Conservation (phyloP, 2,888 invertebrate genomes). For the Drosophila eohydei region DNA sequence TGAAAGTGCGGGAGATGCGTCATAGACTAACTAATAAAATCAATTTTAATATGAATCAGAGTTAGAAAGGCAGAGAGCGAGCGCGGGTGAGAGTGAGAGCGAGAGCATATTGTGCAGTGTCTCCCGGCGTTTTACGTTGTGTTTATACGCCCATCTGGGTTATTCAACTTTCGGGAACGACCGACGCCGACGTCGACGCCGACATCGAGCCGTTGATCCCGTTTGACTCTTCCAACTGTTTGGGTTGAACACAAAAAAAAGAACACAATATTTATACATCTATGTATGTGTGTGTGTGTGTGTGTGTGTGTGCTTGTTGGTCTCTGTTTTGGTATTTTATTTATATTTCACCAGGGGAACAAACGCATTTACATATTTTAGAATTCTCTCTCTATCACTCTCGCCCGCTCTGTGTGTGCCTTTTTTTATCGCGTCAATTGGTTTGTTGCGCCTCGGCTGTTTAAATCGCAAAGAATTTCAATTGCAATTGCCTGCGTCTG, state of each 20-base stretch:
- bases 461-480: constrained; percentile 61
- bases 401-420: neutral
- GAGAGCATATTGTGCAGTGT: constrained; percentile 29
- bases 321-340: constrained; percentile 52
- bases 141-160: constrained; percentile 78
- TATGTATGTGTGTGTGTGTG: constrained; percentile 14
- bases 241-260: constrained; percentile 42
- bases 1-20: neutral
- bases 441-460: constrained; percentile 24
- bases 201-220: constrained; percentile 71
- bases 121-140: constrained; percentile 55
- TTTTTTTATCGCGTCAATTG: constrained; percentile 62
- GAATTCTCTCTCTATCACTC: constrained; percentile 9
- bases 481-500: constrained; percentile 50
- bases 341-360: constrained; percentile 65
- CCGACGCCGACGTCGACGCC: constrained; percentile 34
- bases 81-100: constrained; percentile 3
- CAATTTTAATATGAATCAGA: constrained; percentile 40
- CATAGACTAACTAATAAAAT: constrained; percentile 11
- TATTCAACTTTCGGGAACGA: constrained; percentile 76
- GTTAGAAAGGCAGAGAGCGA: neutral
- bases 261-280: constrained; percentile 23
- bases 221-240: constrained; percentile 74
- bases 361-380: constrained; percentile 75
- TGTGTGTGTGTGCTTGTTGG: constrained; percentile 24